These are phyloP conservation scores for Cottus gobio DNA, from an alignment of 2,113 vertebrate species.

Conservation along the genomic window DNA sequence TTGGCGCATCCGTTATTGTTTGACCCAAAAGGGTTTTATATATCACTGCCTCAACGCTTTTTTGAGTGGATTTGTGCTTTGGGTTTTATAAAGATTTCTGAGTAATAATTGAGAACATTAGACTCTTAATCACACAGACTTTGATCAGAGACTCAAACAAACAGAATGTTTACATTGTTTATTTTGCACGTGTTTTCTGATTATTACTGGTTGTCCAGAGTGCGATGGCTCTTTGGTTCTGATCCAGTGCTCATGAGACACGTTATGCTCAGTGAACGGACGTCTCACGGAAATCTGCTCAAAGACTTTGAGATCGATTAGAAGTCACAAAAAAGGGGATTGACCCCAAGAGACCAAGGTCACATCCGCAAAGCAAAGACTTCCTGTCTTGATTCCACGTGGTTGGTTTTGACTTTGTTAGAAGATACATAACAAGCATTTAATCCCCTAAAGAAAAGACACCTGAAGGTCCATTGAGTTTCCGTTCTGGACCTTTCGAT, in stretches of 20 bases:
- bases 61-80: background rate
- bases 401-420: background rate
- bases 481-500: background rate
- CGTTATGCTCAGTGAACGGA: background rate
- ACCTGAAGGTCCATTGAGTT: background rate
- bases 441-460: background rate
- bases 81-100: background rate
- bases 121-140: background rate
- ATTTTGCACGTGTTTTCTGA: slow-evolving; percentile 23
- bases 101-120: background rate
- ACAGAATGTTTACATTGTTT: slow-evolving; percentile 45
- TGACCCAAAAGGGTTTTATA: background rate
- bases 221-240: background rate
- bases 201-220: slow-evolving; percentile 6
- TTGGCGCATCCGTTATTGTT: slow-evolving; percentile 1
- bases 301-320: background rate
- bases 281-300: background rate
- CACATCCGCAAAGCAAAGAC: background rate
- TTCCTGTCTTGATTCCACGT: background rate
- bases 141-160: background rate
- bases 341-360: background rate
- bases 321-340: background rate
- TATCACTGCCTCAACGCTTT: background rate
- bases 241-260: background rate
- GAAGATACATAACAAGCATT: background rate